Percentiles rank a stretch among this genome's conserved stretches.
Evolutionary conservation across 2,888 invertebrate genomes (phyloP).

Genomic region (Orchestes rusci): DNA sequence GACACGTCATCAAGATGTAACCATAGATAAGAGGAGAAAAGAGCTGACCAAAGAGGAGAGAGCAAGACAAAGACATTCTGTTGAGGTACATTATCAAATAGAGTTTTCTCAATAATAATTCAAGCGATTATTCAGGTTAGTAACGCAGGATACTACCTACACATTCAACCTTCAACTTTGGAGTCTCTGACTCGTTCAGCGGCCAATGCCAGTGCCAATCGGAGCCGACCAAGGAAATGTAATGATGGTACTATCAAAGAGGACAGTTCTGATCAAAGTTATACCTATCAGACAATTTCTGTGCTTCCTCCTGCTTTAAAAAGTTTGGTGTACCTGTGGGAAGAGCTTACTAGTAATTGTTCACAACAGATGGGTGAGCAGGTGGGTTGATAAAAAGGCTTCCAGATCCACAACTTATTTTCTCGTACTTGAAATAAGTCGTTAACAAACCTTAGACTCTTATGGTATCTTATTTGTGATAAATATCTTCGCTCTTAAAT

Average conservation of each 20-base stretch:
- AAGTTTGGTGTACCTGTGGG: constrained; percentile 85
- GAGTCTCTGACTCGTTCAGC: constrained; percentile 72
- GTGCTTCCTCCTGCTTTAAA: constrained; percentile 82
- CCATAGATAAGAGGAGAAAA: constrained; percentile 44
- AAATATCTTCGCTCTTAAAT: too few relatives aligned
- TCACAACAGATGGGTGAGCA: constrained; percentile 61
- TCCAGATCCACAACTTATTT: too few relatives aligned
- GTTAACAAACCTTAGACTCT: too few relatives aligned
- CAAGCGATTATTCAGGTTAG: too few relatives aligned
- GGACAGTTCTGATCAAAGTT: constrained; percentile 43
- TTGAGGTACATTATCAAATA: constrained; percentile 60
- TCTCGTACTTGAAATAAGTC: too few relatives aligned
- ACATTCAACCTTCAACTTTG: constrained; percentile 70
- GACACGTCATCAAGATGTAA: constrained; percentile 48
- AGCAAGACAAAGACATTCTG: constrained; percentile 75
- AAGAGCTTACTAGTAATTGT: constrained; percentile 66
- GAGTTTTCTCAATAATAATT: background rate
- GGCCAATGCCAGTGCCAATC: constrained; percentile 69
- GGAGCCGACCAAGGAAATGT: constrained; percentile 44
- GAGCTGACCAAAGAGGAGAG: constrained; percentile 53
- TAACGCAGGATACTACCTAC: constrained; percentile 62
- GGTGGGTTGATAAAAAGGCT: constrained; percentile 11
- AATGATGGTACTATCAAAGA: constrained; percentile 49
- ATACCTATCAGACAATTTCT: constrained; percentile 55
- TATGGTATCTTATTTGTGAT: too few relatives aligned